Conservation (phyloP, 2,888 invertebrate species). For the Archaeoteleia sp. region DNA sequence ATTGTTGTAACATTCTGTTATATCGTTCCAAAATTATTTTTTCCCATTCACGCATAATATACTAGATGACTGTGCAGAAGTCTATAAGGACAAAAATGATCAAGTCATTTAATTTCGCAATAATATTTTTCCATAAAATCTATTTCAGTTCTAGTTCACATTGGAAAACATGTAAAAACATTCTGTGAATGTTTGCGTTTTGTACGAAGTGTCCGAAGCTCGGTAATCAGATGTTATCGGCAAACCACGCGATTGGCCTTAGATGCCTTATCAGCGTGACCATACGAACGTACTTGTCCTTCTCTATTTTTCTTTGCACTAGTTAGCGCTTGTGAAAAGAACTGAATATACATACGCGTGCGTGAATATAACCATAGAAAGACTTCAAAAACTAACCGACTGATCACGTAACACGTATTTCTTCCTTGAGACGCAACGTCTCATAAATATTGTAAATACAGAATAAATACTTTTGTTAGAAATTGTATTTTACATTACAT, state of each 20-base stretch:
- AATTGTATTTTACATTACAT: no score
- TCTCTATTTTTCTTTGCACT: slow-evolving; percentile 50
- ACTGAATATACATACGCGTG: slow-evolving; percentile 6
- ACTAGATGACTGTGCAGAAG: no score
- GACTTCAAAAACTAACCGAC: slow-evolving; percentile 17
- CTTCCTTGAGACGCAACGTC: no score
- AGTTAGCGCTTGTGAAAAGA: slow-evolving; percentile 38
- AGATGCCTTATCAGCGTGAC: slow-evolving; percentile 63
- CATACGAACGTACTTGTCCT: slow-evolving; percentile 59
- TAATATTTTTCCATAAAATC: slow-evolving; percentile 4
- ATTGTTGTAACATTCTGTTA: no score
- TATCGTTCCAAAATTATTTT: no score
- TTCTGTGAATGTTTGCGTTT: slow-evolving; percentile 30
- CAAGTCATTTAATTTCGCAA: neutral
- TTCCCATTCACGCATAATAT: no score
- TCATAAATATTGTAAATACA: no score
- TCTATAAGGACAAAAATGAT: no score
- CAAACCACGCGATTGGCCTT: slow-evolving; percentile 58
- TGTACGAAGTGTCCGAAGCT: slow-evolving; percentile 39
- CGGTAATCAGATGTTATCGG: slow-evolving; percentile 69
- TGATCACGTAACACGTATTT: slow-evolving; percentile 6
- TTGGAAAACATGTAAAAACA: slow-evolving; percentile 18
- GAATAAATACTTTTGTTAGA: no score
- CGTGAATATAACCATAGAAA: slow-evolving; percentile 17
- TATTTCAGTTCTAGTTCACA: slow-evolving; percentile 7